Conservation (phyloP, 2,888 invertebrate species). For the Agrotis clavis region DNA sequence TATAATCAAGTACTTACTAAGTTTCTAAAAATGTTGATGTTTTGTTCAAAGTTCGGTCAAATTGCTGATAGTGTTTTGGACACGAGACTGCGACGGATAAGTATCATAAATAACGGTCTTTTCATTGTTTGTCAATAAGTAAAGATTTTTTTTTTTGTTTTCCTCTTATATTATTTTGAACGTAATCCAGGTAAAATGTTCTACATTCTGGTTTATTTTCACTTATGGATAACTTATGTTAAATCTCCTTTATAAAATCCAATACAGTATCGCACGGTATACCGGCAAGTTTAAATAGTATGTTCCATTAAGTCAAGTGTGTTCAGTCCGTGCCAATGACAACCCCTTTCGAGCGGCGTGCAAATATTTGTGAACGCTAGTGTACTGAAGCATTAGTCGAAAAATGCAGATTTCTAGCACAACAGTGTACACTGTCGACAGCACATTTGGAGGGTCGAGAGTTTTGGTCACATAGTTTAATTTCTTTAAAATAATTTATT, state of each 20-base stretch:
- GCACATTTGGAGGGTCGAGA: constrained; percentile 73
- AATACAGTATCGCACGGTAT: constrained; percentile 21
- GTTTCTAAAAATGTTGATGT: background rate
- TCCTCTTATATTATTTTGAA: no score
- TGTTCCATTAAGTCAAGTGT: constrained; percentile 86
- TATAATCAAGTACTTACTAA: background rate
- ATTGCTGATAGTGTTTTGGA: background rate
- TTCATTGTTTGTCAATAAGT: background rate
- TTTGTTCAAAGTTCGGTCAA: background rate
- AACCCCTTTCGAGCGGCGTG: constrained; percentile 83
- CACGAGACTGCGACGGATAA: background rate
- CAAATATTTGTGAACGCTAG: constrained; percentile 86
- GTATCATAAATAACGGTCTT: background rate
- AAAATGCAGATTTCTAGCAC: constrained; percentile 82
- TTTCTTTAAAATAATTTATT: constrained; percentile 8
- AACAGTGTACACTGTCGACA: constrained; percentile 68
- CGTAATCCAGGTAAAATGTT: no score
- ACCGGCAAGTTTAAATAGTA: constrained; percentile 63
- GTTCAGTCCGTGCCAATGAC: constrained; percentile 79
- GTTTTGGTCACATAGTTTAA: background rate
- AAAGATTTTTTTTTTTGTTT: background rate
- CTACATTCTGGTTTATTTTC: no score
- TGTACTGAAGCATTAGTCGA: constrained; percentile 81
- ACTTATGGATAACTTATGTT: no score
- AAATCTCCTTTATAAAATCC: constrained; percentile 18